phyloP scores from a whole-genome alignment of 2,797 vertebrate species.

The Halcyon leucocephala region DNA sequence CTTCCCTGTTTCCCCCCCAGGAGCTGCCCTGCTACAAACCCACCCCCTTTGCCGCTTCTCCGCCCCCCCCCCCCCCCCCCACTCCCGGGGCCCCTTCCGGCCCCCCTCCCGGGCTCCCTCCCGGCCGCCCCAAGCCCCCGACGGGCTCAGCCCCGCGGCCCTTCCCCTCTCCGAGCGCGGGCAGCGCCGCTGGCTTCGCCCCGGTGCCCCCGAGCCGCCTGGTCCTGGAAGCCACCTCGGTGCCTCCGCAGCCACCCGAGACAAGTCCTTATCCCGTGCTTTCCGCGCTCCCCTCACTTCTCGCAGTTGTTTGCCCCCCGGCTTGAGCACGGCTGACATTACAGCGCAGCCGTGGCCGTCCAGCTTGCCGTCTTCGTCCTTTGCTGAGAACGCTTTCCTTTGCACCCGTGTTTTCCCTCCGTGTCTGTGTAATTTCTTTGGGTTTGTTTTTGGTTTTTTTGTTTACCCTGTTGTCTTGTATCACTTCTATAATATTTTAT shows the following conservation, averaged over 20 bases:
- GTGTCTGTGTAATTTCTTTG: not conserved
- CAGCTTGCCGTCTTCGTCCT: not conserved
- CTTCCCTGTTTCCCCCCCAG: no score
- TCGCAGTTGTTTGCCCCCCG: not conserved
- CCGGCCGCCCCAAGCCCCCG: no score
- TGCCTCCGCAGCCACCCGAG: not conserved
- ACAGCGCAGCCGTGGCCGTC: not conserved
- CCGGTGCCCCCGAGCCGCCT: not conserved
- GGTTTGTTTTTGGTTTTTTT: not conserved
- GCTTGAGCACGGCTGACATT: not conserved
- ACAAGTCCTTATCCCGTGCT: not conserved
- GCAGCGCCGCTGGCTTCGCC: not conserved
- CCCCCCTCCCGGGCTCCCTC: no score
- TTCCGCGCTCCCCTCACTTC: not conserved
- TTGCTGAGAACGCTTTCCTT: not conserved
- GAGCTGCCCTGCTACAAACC: no score
- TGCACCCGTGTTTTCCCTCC: not conserved
- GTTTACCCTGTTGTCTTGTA: not conserved
- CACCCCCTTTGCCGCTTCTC: no score
- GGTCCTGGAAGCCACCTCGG: rapidly evolving
- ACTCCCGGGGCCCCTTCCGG: no score
- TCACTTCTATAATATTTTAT: not conserved
- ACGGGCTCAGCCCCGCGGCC: not conserved
- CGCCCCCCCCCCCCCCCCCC: no score
- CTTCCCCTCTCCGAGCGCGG: not conserved